A percentile compares a stretch with the other conserved stretches of the same genome.
phyloP scores from a whole-genome alignment of 2,797 vertebrate genomes.

The Melanogrammus aeglefinus region DNA sequence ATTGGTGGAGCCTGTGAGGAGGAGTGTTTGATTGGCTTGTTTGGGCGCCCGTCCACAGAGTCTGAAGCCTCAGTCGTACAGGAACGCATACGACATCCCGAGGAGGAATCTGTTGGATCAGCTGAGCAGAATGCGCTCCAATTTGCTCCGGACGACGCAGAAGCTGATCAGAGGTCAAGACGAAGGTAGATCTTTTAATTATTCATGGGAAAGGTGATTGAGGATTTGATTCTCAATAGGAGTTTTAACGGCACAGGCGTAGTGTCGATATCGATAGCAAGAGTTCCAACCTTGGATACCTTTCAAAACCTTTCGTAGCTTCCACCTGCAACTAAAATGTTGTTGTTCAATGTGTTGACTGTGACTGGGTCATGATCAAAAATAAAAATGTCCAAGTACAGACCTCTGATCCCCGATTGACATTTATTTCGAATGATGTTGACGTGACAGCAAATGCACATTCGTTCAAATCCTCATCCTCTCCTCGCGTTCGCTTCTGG shows the following conservation, averaged over 20 bases:
- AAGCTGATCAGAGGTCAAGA: conserved; percentile 91
- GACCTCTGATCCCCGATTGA: background rate
- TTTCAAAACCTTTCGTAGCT: background rate
- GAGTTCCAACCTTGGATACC: background rate
- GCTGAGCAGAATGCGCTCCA: conserved; percentile 95
- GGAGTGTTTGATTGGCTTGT: background rate
- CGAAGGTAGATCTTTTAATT: conserved; percentile 77
- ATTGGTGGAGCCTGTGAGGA: background rate
- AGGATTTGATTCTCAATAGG: background rate
- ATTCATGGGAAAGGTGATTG: background rate
- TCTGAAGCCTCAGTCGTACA: conserved; percentile 90
- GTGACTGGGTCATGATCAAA: background rate
- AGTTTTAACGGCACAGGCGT: background rate
- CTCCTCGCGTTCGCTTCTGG: background rate
- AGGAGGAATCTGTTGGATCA: conserved; percentile 91
- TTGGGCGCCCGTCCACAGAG: conserved; percentile 75
- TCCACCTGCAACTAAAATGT: background rate
- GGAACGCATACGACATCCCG: conserved; percentile 97
- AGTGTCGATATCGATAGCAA: background rate
- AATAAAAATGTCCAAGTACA: background rate
- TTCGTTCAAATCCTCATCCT: background rate
- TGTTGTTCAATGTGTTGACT: background rate
- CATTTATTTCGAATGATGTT: background rate
- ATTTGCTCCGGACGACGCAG: conserved; percentile 86
- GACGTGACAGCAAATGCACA: background rate